Base-by-base conservation (phyloP, 2,888 invertebrate genomes). In the Selenia dentaria region DNA sequence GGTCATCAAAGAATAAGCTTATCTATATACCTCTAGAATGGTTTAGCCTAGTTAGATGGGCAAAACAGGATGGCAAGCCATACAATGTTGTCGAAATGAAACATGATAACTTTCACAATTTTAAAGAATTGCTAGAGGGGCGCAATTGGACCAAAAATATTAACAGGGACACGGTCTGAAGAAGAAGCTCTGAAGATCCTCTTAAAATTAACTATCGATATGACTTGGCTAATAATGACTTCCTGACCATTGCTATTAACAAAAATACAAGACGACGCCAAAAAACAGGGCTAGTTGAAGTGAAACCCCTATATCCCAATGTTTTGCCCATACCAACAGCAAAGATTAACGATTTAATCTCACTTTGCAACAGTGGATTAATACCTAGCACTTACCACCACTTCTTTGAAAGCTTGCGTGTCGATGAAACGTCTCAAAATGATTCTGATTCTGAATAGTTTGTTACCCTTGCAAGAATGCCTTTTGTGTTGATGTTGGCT, bases 31-130 rank as follows among this genome's bases (percentile, higher is more conserved):
- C n/a, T 8, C 8, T 6, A 6, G 22, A 22, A 8, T 22, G 22
- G 22, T 22, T 22, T 22, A 22, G 9, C 4, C 11, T 34, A 22
- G 34, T 34, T 22, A 20, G 34, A 22, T 34, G 34, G 34, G 34
- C 34, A 22, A 34, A 34, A 34, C 34, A 34, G 22, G 34, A 34
- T 22, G 34, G 34, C n/a, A 34, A 34, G 11, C 34, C 34, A 10
- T 34, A 34, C 22, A 34, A 22, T 6, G 34, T 34, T n/a, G 16
- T 34, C 9, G 10, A 34, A 11, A 34, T 34, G 34, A 22, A 20
- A 10, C 34, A 34, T 10, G 11, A 9, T 10, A 6, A 27, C 11
- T 11, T 27, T 11, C 9, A 10, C 3, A 10, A 27, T 11, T 27
- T 27, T 6, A 27, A 27, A 11, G 9, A 9, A 27, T 10, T 10